Evolutionary conservation across 2,797 vertebrate species (phyloP), one percentile per base, ranked within the genome.

Genomic region (Sebastes kiyomatsui): DNA sequence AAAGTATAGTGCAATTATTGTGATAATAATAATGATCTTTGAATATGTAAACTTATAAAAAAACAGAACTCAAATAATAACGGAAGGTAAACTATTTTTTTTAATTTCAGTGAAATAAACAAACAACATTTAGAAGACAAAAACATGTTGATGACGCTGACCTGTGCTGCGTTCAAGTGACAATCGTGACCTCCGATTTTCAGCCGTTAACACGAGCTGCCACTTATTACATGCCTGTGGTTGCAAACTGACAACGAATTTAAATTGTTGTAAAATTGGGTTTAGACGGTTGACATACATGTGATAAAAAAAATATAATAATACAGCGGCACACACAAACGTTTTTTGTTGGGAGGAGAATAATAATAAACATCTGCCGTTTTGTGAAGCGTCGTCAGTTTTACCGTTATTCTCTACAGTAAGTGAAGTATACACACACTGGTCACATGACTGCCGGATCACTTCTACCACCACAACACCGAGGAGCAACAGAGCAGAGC

Each of bases 361-460:
- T 22, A 18, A 69, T 22, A 6, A 4, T 4, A 22, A 4, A 32
- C 20, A 3, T 13, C 1, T 18, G 14, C 12, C 2, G 11, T 33
- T 12, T 30, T 68, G 30, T n/a, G 22, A 5, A 1, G 13, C 2
- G 5, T 8, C 0, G 0, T 1, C 14, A 7, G 1, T 16, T 56
- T 25, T 18, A 0, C 14, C 8, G 16, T 4, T 16, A 3, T 71
- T 82, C 10, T 12, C 2, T 5, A 22, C 4, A 1, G 0, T 18
- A 13, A 7, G 6, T 66, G 64, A 91, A 86, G 35, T 28, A 5
- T 12, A 67, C 77, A 4, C 38, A 0, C 4, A 10, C 1, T 6
- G 5, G 73, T 93, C 92, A 94, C 87, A 75, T 94, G 92, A 91
- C 71, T 1, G 4, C 7, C 0, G 22, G 12, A 49, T 16, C 25